These are phyloP conservation scores for Bugula neritina DNA, from an alignment of 2,888 invertebrate genomes.

Conservation along the genomic window DNA sequence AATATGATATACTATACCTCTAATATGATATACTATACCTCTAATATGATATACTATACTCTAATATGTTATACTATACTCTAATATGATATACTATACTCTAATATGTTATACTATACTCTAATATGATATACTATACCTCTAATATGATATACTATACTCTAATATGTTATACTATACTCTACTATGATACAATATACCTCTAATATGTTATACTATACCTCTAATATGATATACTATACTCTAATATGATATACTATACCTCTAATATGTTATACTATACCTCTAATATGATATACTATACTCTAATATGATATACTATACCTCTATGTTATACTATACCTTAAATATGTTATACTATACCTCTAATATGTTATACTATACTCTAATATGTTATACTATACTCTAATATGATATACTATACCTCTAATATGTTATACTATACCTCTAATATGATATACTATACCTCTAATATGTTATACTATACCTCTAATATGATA, in stretches of 20 bases:
- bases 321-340: not conserved
- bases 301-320: not conserved
- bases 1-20: not conserved
- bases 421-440: not conserved
- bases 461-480: not conserved
- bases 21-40: constrained; percentile 36
- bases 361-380: constrained; percentile 45
- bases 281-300: not conserved
- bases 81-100: not conserved
- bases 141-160: constrained; percentile 41
- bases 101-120: not conserved
- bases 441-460: not conserved
- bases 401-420: not conserved
- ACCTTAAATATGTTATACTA: constrained; percentile 20
- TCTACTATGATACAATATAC: not conserved
- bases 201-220: not conserved
- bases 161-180: too few species aligned
- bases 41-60: constrained; percentile 39
- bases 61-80: not conserved
- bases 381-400: too few species aligned
- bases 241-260: constrained; percentile 28
- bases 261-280: constrained; percentile 44
- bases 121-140: constrained; percentile 34
- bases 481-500: constrained; percentile 47
- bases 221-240: not conserved